phyloP scores from a whole-genome alignment of 2,888 invertebrate species.

The Zootermopsis nevadensis region DNA sequence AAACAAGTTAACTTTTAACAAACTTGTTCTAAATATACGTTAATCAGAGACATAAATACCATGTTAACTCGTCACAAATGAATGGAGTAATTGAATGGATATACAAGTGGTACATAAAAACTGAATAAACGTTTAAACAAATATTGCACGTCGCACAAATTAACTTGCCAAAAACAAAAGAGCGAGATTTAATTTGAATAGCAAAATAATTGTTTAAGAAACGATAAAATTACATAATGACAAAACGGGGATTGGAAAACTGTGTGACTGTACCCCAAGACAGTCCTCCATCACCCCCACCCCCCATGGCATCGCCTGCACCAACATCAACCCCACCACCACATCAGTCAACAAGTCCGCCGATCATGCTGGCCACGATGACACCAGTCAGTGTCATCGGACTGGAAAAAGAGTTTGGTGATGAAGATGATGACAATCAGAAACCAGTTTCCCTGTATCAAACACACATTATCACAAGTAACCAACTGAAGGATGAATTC shows the following conservation, averaged over 20 bases:
- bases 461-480: constrained; percentile 26
- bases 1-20: neutral
- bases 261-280: constrained; percentile 17
- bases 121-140: neutral
- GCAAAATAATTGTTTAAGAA: neutral
- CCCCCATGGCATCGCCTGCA: constrained; percentile 63
- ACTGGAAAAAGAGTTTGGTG: constrained; percentile 73
- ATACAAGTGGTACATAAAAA: neutral
- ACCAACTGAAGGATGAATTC: constrained; percentile 57
- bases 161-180: neutral
- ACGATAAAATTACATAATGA: constrained; percentile 9
- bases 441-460: constrained; percentile 12
- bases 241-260: constrained; percentile 33
- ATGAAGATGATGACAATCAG: constrained; percentile 61
- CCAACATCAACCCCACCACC: constrained; percentile 60
- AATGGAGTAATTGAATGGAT: neutral
- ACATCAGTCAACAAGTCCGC: constrained; percentile 73
- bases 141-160: neutral
- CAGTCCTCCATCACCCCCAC: constrained; percentile 49
- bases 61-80: neutral
- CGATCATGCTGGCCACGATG: constrained; percentile 86
- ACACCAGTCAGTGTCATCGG: constrained; percentile 87
- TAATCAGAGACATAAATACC: neutral
- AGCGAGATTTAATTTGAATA: neutral
- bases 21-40: neutral